Evolutionary conservation across 2,888 invertebrate species (phyloP), one percentile per base, ranked within the genome.

Genomic region (Oeneis ivallda): DNA sequence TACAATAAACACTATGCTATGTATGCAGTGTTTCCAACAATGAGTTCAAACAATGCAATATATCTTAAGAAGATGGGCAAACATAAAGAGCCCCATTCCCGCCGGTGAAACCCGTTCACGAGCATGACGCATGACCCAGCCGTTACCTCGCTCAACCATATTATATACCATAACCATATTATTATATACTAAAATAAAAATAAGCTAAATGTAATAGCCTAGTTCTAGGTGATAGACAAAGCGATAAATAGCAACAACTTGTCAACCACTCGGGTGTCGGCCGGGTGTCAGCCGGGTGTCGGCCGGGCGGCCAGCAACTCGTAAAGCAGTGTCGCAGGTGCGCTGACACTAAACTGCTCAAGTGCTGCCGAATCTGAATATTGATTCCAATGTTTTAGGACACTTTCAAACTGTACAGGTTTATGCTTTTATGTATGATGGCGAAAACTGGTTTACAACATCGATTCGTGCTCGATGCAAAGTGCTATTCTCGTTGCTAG

Each of bases 251-350:
- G 39, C 10, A 41, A 19, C 56, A 56, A 41, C 17, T 41, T 39
- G 39, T 39, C 54, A 54, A 17, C 54, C 17, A 39, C 52, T 39
- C 54, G 4, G 15, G 37, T 34, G 17, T 17, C 49, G 11, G 39
- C 8, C 26, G 26, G 26, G 26, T 26, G 26, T 26, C 26, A n/a
- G n/a, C n/a, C n/a, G n/a, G n/a, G n/a, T n/a, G n/a, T n/a, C n/a
- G n/a, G 26, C 5, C 7, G 34, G 34, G 39, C 26, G 47, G 47
- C 56, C 50, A 64, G 65, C 67, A 64, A 60, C 43, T 70, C 72
- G 67, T 73, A 70, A 72, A 72, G 49, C 65, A n/a, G 59, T 32
- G 65, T 50, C 49, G 65, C 73, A 73, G 73, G 70, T 72, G 73
- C 62, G 53, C n/a, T 59, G 52, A 64, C 68, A 70, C 65, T 73